A percentile compares a stretch with the other conserved stretches of the same genome.
phyloP scores from a whole-genome alignment of 2,797 vertebrate genomes.

The Tympanoctomys barrerae region DNA sequence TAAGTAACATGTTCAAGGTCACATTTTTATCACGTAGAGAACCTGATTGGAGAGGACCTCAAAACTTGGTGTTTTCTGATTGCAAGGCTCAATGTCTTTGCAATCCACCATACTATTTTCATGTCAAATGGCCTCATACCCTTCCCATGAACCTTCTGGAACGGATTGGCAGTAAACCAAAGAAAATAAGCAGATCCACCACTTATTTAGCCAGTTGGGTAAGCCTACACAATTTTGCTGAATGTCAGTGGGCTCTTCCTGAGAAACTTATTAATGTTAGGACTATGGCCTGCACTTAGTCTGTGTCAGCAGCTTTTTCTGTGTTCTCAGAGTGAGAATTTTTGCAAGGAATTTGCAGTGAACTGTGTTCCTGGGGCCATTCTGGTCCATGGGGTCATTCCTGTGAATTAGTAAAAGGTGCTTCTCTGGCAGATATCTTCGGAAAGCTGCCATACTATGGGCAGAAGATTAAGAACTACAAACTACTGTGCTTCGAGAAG shows the following conservation, averaged over 20 bases:
- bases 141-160: neutral
- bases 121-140: neutral
- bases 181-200: constrained; percentile 11
- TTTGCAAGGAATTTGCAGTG: constrained; percentile 18
- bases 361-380: neutral
- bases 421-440: neutral
- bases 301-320: neutral
- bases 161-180: neutral
- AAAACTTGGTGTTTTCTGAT: neutral
- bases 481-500: neutral
- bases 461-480: constrained; percentile 26
- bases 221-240: neutral
- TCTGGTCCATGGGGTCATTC: neutral
- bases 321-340: constrained; percentile 50
- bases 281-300: neutral
- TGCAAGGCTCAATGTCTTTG: neutral
- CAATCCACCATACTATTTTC: neutral
- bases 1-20: neutral
- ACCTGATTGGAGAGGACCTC: neutral
- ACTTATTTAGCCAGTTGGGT: neutral
- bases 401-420: constrained; percentile 38
- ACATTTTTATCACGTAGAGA: neutral
- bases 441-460: neutral
- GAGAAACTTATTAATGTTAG: neutral
- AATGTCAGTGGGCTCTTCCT: neutral